phyloP scores from a whole-genome alignment of 2,797 vertebrate species.

The Nyctibius grandis region DNA sequence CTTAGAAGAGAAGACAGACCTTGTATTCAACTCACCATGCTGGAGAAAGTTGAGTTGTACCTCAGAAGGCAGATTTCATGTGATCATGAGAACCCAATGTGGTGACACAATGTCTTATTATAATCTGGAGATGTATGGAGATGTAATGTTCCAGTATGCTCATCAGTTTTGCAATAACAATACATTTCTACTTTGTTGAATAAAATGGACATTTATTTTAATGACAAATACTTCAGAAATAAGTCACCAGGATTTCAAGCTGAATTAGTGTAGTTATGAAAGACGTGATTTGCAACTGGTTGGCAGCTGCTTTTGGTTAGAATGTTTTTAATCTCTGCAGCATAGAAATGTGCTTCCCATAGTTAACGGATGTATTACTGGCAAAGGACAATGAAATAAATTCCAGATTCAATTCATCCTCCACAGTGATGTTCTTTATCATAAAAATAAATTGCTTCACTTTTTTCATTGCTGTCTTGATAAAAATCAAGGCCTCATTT shows the following conservation, averaged over 20 bases:
- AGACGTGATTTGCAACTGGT: not conserved
- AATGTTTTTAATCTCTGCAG: conserved; percentile 38
- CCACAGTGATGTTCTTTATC: conserved; percentile 30
- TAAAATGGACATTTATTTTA: not conserved
- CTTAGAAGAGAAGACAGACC: not conserved
- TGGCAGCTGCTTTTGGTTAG: conserved; percentile 6
- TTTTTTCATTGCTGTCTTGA: conserved; percentile 8
- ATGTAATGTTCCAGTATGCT: not conserved
- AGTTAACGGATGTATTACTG: not conserved
- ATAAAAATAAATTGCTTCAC: conserved; percentile 12
- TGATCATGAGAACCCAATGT: not conserved
- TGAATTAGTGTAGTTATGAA: not conserved
- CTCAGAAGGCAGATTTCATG: not conserved
- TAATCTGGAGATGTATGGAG: not conserved
- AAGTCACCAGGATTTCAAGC: conserved; percentile 3
- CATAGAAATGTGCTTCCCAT: conserved; percentile 23
- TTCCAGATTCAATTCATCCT: conserved; percentile 15
- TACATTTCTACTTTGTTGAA: not conserved
- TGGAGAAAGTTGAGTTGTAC: not conserved
- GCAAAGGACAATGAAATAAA: conserved; percentile 38
- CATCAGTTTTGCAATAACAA: not conserved
- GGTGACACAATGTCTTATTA: not conserved
- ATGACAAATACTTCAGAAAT: not conserved
- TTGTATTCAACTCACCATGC: not conserved
- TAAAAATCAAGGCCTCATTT: conserved; percentile 40